Evolutionary conservation across 2,797 vertebrate species (phyloP).

Genomic region (Leucoraja ocellata): DNA sequence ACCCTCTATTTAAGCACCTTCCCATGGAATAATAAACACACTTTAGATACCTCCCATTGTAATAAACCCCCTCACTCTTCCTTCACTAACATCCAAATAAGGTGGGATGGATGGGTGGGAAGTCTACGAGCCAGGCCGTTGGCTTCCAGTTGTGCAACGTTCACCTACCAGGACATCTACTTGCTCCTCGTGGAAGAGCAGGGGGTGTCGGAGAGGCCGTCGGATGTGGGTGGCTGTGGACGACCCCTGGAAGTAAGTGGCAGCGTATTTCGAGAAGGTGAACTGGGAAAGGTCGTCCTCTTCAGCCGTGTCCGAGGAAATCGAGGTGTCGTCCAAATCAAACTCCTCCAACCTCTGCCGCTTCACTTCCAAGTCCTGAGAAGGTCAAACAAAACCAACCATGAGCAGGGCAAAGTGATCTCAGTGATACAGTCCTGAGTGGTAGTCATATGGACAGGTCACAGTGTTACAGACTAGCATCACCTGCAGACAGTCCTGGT

Average conservation of each 20-base stretch:
- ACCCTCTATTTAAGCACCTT: no score
- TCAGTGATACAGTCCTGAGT: not conserved
- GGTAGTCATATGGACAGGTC: no score
- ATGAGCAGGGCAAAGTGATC: not conserved
- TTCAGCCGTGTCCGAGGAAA: constrained; percentile 60
- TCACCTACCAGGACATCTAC: constrained; percentile 68
- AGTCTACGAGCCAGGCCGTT: not conserved
- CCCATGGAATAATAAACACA: not conserved
- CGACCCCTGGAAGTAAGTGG: constrained; percentile 84
- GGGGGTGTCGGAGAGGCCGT: constrained; percentile 67
- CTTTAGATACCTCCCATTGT: not conserved
- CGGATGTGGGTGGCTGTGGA: constrained; percentile 70
- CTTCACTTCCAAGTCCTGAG: constrained; percentile 67
- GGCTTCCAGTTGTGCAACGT: not conserved
- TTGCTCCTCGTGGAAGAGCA: constrained; percentile 84
- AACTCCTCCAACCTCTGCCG: constrained; percentile 63
- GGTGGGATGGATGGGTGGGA: no score
- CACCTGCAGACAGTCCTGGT: not conserved
- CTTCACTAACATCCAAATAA: no score
- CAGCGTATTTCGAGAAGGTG: constrained; percentile 85
- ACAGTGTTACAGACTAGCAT: no score
- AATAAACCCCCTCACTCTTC: not conserved
- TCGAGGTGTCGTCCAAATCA: constrained; percentile 74
- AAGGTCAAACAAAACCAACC: constrained; percentile 5
- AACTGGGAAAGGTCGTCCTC: constrained; percentile 73